Conservation (phyloP, 2,888 invertebrate genomes). For the Synergus gifuensis region DNA sequence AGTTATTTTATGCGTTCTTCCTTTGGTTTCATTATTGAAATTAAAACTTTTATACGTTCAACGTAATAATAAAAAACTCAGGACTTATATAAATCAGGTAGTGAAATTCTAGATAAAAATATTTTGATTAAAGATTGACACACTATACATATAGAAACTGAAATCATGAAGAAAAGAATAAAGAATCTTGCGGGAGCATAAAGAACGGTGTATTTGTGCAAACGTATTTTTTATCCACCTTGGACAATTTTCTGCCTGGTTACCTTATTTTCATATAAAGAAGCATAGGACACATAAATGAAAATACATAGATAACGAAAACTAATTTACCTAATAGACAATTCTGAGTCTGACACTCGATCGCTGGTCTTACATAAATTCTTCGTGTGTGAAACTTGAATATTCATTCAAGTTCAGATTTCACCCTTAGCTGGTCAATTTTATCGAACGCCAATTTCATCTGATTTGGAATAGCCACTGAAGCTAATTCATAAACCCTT, state of each 20-base stretch:
- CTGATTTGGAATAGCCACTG: conserved; percentile 4
- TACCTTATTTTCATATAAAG: conserved; percentile 21
- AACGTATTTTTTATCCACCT: conserved; percentile 8
- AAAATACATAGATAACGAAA: background rate
- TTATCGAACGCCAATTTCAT: background rate
- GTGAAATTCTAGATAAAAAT: conserved; percentile 34
- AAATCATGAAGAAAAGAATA: background rate
- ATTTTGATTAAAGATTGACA: background rate
- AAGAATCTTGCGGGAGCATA: background rate
- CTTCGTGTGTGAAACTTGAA: background rate
- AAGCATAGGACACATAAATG: background rate
- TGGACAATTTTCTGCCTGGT: conserved; percentile 2
- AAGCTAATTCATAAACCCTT: background rate
- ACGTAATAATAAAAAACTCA: background rate
- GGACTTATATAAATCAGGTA: background rate
- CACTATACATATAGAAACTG: background rate
- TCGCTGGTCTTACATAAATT: background rate
- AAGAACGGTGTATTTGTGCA: background rate
- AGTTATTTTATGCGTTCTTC: background rate
- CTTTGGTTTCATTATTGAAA: conserved; percentile 17
- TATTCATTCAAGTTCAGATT: background rate
- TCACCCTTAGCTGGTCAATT: background rate
- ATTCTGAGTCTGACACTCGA: too few relatives aligned
- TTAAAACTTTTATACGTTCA: conserved; percentile 1
- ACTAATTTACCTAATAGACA: background rate